Base-by-base conservation (phyloP, 2,888 invertebrate species). In the Heterodera filipjevi region DNA sequence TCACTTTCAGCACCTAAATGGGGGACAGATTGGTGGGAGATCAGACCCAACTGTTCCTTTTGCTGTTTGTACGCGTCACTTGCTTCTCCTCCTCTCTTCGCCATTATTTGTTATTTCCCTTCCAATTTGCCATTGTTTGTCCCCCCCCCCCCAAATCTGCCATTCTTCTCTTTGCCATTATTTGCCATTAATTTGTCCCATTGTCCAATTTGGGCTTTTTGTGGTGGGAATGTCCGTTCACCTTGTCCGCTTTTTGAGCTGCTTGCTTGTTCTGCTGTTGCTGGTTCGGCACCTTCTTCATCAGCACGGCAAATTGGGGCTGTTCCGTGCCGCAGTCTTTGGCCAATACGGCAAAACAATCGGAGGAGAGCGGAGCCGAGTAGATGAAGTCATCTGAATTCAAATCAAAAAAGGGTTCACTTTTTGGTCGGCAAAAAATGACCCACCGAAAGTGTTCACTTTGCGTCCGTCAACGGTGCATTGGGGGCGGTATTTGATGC, bases 281-380 rank as follows among this genome's bases (percentile, higher is more conserved):
- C 30, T 77, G 71, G 64, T 71, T 27, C 32, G 33, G 19, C 32
- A 79, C 53, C 30, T 53, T 71, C 79, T 89, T 89, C 77, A 87
- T 85, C 44, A 90, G 83, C 59, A 90, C 89, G 80, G 89, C 90
- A 83, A 90, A 88, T 76, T 86, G 85, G 78, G 87, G 85, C 78
- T 82, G 66, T 19, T 84, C 85, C 59, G 46, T 71, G 30, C 73
- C 35, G 77, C 79, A 79, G 83, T 91, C 90, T 85, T 90, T 90
- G 82, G 89, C 89, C 79, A 90, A 80, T 35, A 91, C 86, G 73
- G 89, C 87, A 83, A 87, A 89, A 85, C 90, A 91, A 12, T 79
- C 73, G 39, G 44, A 64, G 74, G 71, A 66, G 66, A 77, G 53
- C 46, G 75, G 70, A 30, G 81, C 19, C 44, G 19, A 22, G 68